Evolutionary conservation across 2,797 vertebrate genomes (phyloP), one percentile per base, ranked within the genome.

Genomic region (Gephyroberyx darwinii): DNA sequence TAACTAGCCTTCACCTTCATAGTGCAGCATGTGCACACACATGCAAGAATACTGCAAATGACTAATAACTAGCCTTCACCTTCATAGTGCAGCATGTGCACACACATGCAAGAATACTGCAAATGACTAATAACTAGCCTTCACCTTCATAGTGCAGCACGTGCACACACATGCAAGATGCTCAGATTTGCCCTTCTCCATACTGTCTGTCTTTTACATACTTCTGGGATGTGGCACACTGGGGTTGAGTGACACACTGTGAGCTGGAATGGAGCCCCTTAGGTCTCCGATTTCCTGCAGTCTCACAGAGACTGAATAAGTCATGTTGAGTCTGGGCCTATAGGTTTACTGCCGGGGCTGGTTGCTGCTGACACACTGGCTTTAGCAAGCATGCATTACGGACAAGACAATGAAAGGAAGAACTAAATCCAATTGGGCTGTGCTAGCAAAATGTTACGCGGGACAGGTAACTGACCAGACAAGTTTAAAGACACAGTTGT

Each of bases 251-350:
- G 78, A 80, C 70, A 58, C 60, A 57, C 59, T 73, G 75, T 71
- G 72, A 73, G 69, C 50, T 66, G 35, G 66, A 78, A 48, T 41
- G 47, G 54, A 84, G 54, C 47, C 41, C 3, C 7, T 43, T 52
- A 43, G 60, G 66, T 86, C 85, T 89, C 89, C 72, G 54, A 30
- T 90, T 84, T 78, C 85, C 71, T 48, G 20, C 62, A 74, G 82
- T 78, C 80, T 84, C 75, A 58, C 55, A 79, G 70, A 69, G n/a
- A 71, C 78, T 90, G 59, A 91, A 91, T 90, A 83, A 91, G 66
- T 90, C 61, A 90, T 83, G 78, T 30, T 62, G 51, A 66, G 50
- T 75, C 65, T 69, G 60, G 60, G 77, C 65, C 72, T 87, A 74
- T 84, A 82, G 81, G 59, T 74, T 82, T 75, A 76, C 85, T 75